Percentiles rank a stretch among this genome's conserved stretches.
These are phyloP conservation scores for Plutomurus gul DNA, from an alignment of 1,140 invertebrate species.

Conservation along the genomic window DNA sequence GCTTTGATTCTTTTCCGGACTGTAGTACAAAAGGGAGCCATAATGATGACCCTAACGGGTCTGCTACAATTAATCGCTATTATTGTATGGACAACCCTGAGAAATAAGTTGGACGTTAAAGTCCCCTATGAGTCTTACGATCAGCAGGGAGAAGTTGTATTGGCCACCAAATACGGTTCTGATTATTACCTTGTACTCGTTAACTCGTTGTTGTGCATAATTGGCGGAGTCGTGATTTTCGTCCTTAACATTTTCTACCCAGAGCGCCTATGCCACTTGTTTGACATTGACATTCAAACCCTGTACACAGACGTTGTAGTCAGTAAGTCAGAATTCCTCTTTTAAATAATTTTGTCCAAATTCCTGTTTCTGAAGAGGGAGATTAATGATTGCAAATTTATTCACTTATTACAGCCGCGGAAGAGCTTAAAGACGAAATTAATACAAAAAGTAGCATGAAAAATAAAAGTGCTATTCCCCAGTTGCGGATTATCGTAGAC, in stretches of 20 bases:
- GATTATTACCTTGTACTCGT: slow-evolving; percentile 64
- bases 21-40: slow-evolving; percentile 63
- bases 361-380: no score
- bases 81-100: slow-evolving; percentile 59
- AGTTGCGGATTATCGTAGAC: no score
- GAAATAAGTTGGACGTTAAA: slow-evolving; percentile 62
- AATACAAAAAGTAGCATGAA: no score
- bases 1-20: slow-evolving; percentile 64
- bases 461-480: no score
- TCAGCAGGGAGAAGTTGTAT: slow-evolving; percentile 43
- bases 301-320: slow-evolving; percentile 60
- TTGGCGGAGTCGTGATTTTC: slow-evolving; percentile 59
- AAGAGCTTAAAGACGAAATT: no score
- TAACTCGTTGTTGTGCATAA: slow-evolving; percentile 61
- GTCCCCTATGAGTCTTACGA: slow-evolving; percentile 62
- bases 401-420: no score
- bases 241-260: slow-evolving; percentile 60
- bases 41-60: slow-evolving; percentile 62
- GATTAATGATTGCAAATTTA: no score
- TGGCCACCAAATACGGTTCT: slow-evolving; percentile 60
- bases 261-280: slow-evolving; percentile 61
- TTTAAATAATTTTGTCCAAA: no score
- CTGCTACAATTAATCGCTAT: slow-evolving; percentile 58
- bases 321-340: no score
- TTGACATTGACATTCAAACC: slow-evolving; percentile 64